phyloP scores from a whole-genome alignment of 2,797 vertebrate genomes.

The Acrossocheilus wenchowensis region DNA sequence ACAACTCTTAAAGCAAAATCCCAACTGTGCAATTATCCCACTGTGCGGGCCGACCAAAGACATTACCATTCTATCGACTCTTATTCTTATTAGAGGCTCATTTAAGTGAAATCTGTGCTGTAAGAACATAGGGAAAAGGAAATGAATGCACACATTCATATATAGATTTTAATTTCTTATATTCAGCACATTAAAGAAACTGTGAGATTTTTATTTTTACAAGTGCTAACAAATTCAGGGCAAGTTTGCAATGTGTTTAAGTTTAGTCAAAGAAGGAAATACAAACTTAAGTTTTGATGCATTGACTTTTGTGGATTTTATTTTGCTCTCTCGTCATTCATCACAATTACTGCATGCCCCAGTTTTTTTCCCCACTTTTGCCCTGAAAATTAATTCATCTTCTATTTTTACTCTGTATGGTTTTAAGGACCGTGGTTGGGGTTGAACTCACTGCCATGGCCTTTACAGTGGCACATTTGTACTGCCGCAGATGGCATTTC shows the following conservation, averaged over 20 bases:
- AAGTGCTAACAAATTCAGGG: background rate
- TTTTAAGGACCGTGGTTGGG: constrained; percentile 23
- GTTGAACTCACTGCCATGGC: constrained; percentile 29
- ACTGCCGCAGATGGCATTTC: constrained; percentile 28
- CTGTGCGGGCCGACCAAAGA: constrained; percentile 43
- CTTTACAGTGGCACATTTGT: constrained; percentile 46
- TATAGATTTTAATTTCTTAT: constrained; percentile 39
- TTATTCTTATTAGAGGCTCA: constrained; percentile 53
- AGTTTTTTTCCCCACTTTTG: constrained; percentile 39
- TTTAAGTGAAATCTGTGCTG: constrained; percentile 42
- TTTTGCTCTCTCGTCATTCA: constrained; percentile 56
- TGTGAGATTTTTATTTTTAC: background rate
- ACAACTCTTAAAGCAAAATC: constrained; percentile 59
- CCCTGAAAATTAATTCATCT: constrained; percentile 50
- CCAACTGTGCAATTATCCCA: constrained; percentile 62
- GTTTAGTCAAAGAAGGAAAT: constrained; percentile 39
- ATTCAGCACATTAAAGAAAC: constrained; percentile 27
- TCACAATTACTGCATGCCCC: constrained; percentile 57
- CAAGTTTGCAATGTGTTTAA: constrained; percentile 44
- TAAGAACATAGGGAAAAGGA: constrained; percentile 36
- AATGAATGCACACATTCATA: constrained; percentile 23
- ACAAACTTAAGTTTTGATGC: constrained; percentile 40
- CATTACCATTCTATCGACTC: constrained; percentile 49
- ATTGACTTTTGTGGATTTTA: constrained; percentile 49
- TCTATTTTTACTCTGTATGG: constrained; percentile 44